These are phyloP conservation scores for Andrena hattorfiana DNA, from an alignment of 2,888 invertebrate species.

Conservation along the genomic window DNA sequence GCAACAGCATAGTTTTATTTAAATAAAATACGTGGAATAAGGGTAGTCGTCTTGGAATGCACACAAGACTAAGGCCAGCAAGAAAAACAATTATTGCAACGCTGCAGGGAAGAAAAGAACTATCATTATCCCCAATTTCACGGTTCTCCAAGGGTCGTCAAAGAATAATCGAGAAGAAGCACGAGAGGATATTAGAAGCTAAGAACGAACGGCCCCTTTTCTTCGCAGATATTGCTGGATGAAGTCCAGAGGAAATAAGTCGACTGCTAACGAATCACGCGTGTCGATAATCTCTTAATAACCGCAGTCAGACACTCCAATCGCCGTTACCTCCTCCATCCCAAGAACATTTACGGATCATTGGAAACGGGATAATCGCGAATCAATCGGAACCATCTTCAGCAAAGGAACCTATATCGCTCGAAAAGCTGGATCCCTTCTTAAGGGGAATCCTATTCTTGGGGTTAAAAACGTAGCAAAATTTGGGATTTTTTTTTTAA, in stretches of 20 bases:
- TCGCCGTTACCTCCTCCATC: background rate
- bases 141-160: constrained; percentile 3
- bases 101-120: constrained; percentile 1
- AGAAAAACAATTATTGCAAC: constrained; percentile 1
- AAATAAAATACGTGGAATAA: background rate
- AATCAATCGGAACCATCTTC: too few relatives aligned
- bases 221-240: background rate
- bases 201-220: constrained; percentile 15
- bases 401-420: too few relatives aligned
- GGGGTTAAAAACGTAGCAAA: too few relatives aligned
- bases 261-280: constrained; percentile 19
- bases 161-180: constrained; percentile 29
- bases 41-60: too few relatives aligned
- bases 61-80: too few relatives aligned
- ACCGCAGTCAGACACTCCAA: background rate
- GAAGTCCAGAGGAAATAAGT: background rate
- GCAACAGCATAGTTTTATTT: too few relatives aligned
- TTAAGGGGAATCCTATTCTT: too few relatives aligned
- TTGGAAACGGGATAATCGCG: background rate
- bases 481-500: too few relatives aligned
- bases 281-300: constrained; percentile 22
- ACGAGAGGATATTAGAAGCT: constrained; percentile 17
- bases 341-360: background rate
- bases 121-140: constrained; percentile 32
- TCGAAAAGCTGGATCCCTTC: too few relatives aligned